These are phyloP conservation scores for Pseudopleuronectes americanus DNA, from an alignment of 2,797 vertebrate species.

Conservation along the genomic window DNA sequence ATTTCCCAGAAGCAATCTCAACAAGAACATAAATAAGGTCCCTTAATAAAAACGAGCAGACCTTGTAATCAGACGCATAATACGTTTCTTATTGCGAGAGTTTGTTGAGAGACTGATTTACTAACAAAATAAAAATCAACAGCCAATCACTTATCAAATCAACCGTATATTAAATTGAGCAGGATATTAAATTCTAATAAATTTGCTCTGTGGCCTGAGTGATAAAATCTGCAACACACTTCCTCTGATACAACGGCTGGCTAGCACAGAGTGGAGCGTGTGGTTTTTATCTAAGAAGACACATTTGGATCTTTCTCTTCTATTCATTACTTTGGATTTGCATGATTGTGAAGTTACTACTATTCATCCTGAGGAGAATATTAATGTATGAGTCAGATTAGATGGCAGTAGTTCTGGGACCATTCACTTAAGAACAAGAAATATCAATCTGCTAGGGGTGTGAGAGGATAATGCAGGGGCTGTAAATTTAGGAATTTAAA, in stretches of 20 bases:
- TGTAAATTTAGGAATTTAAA: too few species aligned
- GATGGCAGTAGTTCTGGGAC: too few species aligned
- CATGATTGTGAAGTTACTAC: background rate
- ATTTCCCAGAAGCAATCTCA: slow-evolving; percentile 6
- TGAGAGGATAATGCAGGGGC: too few species aligned
- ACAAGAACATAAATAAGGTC: background rate
- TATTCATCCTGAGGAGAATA: background rate
- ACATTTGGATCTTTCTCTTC: background rate
- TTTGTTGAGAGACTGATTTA: background rate
- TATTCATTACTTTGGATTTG: background rate
- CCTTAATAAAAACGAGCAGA: slow-evolving; percentile 12
- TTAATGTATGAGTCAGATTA: background rate
- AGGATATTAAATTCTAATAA: background rate
- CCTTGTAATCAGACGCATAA: slow-evolving; percentile 16
- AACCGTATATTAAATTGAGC: background rate
- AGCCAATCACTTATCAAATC: slow-evolving; percentile 30
- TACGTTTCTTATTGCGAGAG: slow-evolving; percentile 11
- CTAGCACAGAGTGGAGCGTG: background rate
- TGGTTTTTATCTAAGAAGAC: background rate
- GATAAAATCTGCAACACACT: background rate
- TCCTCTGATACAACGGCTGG: background rate
- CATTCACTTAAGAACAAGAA: too few species aligned
- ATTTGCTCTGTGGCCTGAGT: background rate
- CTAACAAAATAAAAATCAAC: slow-evolving; percentile 10
- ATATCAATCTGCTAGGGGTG: too few species aligned